phyloP scores from a whole-genome alignment of 2,888 invertebrate genomes.

The Zeuzera pyrina region DNA sequence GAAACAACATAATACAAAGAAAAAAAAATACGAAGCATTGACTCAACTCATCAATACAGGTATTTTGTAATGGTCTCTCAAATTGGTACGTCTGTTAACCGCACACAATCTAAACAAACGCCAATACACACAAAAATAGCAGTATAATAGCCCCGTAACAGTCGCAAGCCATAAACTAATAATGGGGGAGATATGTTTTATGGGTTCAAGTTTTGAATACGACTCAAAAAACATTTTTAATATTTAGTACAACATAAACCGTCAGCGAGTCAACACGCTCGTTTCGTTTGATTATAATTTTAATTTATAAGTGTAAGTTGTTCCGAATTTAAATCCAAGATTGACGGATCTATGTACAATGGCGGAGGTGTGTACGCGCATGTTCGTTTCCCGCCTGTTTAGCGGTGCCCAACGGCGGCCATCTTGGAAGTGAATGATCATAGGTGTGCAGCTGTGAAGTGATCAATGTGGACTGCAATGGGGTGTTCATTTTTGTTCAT shows the following conservation, averaged over 20 bases:
- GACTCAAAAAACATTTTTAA: constrained; percentile 49
- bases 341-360: constrained; percentile 40
- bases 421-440: constrained; percentile 70
- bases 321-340: constrained; percentile 25
- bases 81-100: constrained; percentile 53
- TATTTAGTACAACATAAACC: constrained; percentile 58
- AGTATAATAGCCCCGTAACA: constrained; percentile 63
- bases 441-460: constrained; percentile 68
- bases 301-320: constrained; percentile 10
- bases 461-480: constrained; percentile 43
- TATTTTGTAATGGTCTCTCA: constrained; percentile 46
- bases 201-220: constrained; percentile 67
- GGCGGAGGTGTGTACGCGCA: constrained; percentile 53
- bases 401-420: constrained; percentile 52
- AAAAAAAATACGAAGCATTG: too few relatives aligned
- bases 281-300: too few relatives aligned
- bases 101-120: constrained; percentile 66
- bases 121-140: constrained; percentile 59
- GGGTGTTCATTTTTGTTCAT: constrained; percentile 31
- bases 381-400: constrained; percentile 58
- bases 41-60: constrained; percentile 50
- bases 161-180: constrained; percentile 69
- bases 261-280: constrained; percentile 51
- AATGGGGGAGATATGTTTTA: constrained; percentile 72
- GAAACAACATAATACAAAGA: too few relatives aligned